Evolutionary conservation across 2,888 invertebrate genomes (phyloP).

Genomic region (Lysandra coridon): DNA sequence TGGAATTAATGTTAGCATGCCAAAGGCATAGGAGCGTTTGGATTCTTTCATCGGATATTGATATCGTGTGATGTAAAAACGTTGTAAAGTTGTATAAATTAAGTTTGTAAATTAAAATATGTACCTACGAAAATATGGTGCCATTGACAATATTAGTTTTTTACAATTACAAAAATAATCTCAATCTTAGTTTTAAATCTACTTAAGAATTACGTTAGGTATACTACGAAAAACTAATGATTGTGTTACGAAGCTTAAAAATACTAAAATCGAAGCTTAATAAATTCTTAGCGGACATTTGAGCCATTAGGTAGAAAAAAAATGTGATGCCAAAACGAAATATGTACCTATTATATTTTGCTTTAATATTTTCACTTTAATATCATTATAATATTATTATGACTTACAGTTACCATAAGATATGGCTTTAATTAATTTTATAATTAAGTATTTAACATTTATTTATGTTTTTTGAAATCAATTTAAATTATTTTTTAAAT

Average conservation of each 20-base stretch:
- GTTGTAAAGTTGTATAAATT: slow-evolving; percentile 15
- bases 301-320: slow-evolving; percentile 18
- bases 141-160: slow-evolving; percentile 73
- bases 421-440: not conserved
- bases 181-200: slow-evolving; percentile 30
- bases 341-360: not conserved
- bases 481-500: not conserved
- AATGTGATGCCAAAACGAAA: slow-evolving; percentile 12
- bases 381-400: not conserved
- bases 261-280: slow-evolving; percentile 13
- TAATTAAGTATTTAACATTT: not conserved
- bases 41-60: not conserved
- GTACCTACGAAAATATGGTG: slow-evolving; percentile 53
- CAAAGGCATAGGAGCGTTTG: not conserved
- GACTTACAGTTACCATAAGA: not conserved
- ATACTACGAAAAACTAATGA: slow-evolving; percentile 11
- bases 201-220: slow-evolving; percentile 30
- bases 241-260: not conserved
- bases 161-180: slow-evolving; percentile 40
- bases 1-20: too few relatives aligned
- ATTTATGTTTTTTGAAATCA: not conserved
- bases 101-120: slow-evolving; percentile 33
- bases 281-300: not conserved
- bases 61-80: not conserved
- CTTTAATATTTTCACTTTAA: not conserved